Conservation (phyloP, 2,888 invertebrate genomes). For the Itoplectis maculator region DNA sequence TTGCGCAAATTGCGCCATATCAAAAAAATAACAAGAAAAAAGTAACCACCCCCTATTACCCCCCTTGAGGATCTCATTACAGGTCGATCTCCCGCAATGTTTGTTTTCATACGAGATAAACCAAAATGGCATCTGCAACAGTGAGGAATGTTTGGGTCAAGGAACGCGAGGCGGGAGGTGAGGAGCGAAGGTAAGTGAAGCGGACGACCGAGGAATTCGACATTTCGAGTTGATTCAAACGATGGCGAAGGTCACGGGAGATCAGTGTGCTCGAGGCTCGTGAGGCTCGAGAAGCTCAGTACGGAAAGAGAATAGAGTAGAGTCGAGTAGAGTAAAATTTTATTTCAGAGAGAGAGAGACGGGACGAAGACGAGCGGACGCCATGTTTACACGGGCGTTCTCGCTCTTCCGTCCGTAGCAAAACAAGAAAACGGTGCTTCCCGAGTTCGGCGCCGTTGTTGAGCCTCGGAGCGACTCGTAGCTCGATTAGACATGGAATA, state of each 20-base stretch:
- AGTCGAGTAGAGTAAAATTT: too few species aligned
- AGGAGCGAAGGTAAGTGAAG: background rate
- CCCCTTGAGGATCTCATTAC: too few species aligned
- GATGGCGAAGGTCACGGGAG: background rate
- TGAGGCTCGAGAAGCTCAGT: too few species aligned
- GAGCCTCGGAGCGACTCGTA: background rate
- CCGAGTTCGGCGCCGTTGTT: background rate
- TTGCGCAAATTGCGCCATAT: background rate
- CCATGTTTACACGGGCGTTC: background rate
- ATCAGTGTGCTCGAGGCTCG: background rate
- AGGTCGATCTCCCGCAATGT: too few species aligned
- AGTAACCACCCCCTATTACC: background rate
- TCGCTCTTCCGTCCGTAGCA: background rate
- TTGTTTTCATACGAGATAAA: background rate
- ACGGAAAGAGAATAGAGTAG: too few species aligned
- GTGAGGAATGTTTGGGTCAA: slow-evolving; percentile 4
- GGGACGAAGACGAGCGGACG: too few species aligned
- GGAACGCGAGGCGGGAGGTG: background rate
- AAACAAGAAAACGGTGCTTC: slow-evolving; percentile 14
- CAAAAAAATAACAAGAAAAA: background rate
- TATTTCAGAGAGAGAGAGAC: too few species aligned
- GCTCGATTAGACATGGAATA: background rate
- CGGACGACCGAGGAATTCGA: background rate
- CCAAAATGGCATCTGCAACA: background rate
- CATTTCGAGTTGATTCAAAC: background rate